phyloP scores from a whole-genome alignment of 2,113 vertebrate genomes.

The Xerus inauris region DNA sequence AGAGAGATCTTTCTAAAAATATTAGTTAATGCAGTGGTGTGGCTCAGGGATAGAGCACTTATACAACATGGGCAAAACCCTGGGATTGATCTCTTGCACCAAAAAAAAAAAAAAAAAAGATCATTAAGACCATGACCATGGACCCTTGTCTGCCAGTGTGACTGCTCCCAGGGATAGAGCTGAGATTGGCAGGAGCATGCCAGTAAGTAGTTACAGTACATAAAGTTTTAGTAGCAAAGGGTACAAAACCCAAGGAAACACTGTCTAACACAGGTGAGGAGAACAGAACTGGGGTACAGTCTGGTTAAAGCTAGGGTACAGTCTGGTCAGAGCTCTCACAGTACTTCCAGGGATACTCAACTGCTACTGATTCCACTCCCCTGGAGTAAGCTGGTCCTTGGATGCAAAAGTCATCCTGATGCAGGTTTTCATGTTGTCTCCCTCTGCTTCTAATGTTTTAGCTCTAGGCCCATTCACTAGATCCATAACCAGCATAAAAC shows the following conservation, averaged over 20 bases:
- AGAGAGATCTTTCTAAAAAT: no score
- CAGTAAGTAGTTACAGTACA: neutral
- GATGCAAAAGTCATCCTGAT: neutral
- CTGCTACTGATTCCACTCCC: neutral
- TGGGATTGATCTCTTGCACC: no score
- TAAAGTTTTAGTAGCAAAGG: neutral
- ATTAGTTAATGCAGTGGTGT: no score
- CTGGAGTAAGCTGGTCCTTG: neutral
- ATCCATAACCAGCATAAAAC: neutral
- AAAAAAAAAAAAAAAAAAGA: neutral
- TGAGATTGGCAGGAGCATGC: neutral
- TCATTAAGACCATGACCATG: no score
- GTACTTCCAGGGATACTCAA: rapidly evolving
- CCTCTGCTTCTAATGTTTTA: neutral
- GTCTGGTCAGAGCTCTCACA: neutral
- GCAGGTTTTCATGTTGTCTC: no score
- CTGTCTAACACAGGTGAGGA: neutral
- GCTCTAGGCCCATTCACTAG: neutral
- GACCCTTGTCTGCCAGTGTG: no score
- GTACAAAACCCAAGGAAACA: neutral
- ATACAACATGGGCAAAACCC: no score
- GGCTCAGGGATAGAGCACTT: no score
- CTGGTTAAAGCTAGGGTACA: neutral
- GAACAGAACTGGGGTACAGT: rapidly evolving
- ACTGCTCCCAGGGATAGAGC: neutral